Evolutionary conservation across 2,888 invertebrate species (phyloP).

Genomic region (Apoda limacodes): DNA sequence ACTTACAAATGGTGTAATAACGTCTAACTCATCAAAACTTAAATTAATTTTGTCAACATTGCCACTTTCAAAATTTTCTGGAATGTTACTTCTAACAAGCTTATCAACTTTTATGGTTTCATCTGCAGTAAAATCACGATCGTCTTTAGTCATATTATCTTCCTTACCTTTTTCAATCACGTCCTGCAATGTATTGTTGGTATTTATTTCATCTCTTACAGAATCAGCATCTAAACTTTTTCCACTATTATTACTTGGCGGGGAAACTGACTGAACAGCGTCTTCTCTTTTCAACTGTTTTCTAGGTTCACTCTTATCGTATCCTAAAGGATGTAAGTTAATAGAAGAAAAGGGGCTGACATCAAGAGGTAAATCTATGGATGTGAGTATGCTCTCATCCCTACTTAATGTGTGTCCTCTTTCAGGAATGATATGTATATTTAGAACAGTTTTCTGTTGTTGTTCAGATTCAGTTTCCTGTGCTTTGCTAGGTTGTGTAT

Average conservation of each 20-base stretch:
- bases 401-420: constrained; percentile 45
- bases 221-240: constrained; percentile 61
- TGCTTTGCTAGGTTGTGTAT: constrained; percentile 35
- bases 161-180: constrained; percentile 12
- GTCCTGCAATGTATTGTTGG: too few species aligned
- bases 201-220: constrained; percentile 27
- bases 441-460: constrained; percentile 50
- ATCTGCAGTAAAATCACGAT: neutral
- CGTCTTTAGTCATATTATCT: neutral
- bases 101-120: neutral
- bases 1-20: constrained; percentile 37
- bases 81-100: neutral
- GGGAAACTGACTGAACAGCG: constrained; percentile 61
- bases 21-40: constrained; percentile 49
- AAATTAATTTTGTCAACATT: constrained; percentile 9
- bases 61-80: neutral
- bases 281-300: constrained; percentile 62
- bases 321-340: constrained; percentile 53
- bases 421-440: constrained; percentile 59
- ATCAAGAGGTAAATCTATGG: constrained; percentile 54
- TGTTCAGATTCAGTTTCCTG: constrained; percentile 42
- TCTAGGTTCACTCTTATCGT: constrained; percentile 51
- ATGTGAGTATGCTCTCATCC: constrained; percentile 54
- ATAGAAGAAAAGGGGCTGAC: constrained; percentile 50
- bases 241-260: constrained; percentile 56